These are phyloP conservation scores for Tetragonula carbonaria DNA, from an alignment of 2,888 invertebrate species.

Conservation along the genomic window DNA sequence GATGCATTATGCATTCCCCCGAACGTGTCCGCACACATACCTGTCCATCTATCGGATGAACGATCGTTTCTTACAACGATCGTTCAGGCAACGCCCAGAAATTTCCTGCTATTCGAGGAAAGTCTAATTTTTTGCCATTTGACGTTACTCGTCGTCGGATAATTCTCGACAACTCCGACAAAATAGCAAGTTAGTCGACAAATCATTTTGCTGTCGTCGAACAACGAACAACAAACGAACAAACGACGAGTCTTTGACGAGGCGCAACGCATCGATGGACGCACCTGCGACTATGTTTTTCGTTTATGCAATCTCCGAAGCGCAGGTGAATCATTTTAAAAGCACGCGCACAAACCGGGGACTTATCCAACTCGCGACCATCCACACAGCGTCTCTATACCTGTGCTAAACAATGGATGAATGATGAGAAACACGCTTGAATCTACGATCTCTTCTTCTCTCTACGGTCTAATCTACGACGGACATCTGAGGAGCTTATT, in stretches of 20 bases:
- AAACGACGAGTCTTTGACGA: not conserved
- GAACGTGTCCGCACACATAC: not conserved
- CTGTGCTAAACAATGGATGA: conserved; percentile 11
- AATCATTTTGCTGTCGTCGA: not conserved
- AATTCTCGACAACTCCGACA: not conserved
- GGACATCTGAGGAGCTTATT: not conserved
- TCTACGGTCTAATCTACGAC: not conserved
- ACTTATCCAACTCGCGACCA: not conserved
- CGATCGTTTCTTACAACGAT: no score
- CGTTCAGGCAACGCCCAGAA: not conserved
- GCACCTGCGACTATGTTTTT: conserved; percentile 54
- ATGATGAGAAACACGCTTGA: conserved; percentile 6
- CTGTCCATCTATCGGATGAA: not conserved
- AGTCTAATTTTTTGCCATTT: not conserved
- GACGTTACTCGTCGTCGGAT: no score
- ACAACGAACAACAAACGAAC: not conserved
- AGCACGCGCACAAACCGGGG: conserved; percentile 33
- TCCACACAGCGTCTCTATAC: no score
- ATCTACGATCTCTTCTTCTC: not conserved
- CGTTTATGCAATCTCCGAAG: conserved; percentile 29
- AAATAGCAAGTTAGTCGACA: no score
- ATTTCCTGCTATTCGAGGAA: no score
- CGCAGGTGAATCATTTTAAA: conserved; percentile 72
- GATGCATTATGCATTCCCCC: not conserved
- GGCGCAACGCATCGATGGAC: conserved; percentile 25